Evolutionary conservation across 2,113 vertebrate species (phyloP).

Genomic region (Motacilla alba): DNA sequence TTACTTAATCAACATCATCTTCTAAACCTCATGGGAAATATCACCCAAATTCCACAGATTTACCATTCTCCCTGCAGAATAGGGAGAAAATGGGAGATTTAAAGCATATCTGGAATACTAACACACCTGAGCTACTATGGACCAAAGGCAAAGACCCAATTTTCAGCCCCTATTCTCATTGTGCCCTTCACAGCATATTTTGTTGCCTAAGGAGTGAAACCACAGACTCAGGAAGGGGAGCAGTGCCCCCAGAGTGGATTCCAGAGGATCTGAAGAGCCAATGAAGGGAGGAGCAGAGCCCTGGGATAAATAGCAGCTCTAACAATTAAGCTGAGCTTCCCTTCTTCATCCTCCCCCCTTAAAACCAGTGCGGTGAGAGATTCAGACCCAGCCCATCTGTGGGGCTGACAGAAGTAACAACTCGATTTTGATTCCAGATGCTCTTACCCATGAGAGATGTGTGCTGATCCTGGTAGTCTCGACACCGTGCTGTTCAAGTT

Average conservation of each 20-base stretch:
- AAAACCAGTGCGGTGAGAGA: neutral
- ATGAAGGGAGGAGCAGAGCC: neutral
- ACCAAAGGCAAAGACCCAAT: neutral
- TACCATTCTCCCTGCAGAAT: neutral
- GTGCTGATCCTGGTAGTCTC: neutral
- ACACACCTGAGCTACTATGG: neutral
- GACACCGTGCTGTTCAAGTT: neutral
- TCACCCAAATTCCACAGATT: neutral
- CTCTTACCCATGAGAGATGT: neutral
- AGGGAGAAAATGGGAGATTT: neutral
- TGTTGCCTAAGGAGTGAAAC: neutral
- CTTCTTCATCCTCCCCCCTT: neutral
- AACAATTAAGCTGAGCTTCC: neutral
- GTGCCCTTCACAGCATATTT: neutral
- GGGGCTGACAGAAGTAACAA: neutral
- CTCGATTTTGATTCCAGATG: neutral
- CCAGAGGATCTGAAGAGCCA: neutral
- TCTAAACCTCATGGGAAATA: neutral
- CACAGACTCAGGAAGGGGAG: neutral
- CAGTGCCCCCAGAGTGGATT: neutral
- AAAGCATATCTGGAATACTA: neutral
- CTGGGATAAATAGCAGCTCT: neutral
- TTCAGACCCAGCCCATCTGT: neutral
- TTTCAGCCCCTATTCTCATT: neutral
- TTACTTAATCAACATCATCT: neutral